Evolutionary conservation across 1,140 invertebrate species (phyloP).

Genomic region (Xylocopa sonorina): DNA sequence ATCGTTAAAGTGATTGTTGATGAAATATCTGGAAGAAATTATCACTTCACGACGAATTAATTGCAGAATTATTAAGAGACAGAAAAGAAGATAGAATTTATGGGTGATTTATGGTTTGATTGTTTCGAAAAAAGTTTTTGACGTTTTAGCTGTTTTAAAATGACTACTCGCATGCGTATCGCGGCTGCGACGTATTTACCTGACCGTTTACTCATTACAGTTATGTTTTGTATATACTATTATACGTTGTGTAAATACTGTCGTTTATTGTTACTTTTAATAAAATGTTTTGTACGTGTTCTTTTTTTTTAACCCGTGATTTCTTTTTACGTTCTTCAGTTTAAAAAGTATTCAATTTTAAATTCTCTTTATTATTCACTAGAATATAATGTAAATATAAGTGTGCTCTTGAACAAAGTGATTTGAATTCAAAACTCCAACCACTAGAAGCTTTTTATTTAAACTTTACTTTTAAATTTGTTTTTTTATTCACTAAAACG

Average conservation of each 20-base stretch:
- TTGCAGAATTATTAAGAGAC: neutral
- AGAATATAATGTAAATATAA: too few species aligned
- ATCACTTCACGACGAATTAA: neutral
- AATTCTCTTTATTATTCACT: too few species aligned
- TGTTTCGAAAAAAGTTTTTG: too few species aligned
- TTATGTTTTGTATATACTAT: conserved; percentile 55
- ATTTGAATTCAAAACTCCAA: too few species aligned
- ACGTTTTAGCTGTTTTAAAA: neutral
- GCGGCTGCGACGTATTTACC: conserved; percentile 32
- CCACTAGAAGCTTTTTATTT: too few species aligned
- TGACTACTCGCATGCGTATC: neutral
- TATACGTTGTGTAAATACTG: conserved; percentile 55
- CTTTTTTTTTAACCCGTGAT: neutral
- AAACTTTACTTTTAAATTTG: too few species aligned
- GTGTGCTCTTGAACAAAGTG: too few species aligned
- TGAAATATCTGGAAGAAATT: too few species aligned
- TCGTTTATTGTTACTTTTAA: conserved; percentile 45
- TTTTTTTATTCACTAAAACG: too few species aligned
- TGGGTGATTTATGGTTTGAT: neutral
- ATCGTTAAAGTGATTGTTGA: neutral
- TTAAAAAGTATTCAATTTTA: too few species aligned
- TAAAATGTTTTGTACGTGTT: conserved; percentile 51
- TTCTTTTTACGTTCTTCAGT: neutral
- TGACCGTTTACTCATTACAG: conserved; percentile 22
- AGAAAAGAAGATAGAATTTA: neutral